Evolutionary conservation across 2,113 vertebrate species (phyloP).

Genomic region (Daboia siamensis): DNA sequence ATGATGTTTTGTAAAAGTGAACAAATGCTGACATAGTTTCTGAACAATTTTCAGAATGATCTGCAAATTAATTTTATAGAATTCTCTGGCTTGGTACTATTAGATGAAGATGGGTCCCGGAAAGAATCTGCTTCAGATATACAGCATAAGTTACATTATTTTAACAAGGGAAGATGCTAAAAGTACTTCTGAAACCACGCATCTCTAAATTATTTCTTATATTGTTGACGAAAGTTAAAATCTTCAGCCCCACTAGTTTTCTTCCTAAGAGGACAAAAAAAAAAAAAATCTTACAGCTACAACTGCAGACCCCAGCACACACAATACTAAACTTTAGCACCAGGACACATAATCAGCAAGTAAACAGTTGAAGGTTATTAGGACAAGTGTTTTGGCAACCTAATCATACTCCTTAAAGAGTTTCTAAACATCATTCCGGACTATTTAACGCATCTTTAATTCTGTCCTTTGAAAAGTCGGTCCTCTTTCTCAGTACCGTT

Average conservation of each 20-base stretch:
- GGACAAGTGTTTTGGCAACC: neutral
- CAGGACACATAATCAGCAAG: neutral
- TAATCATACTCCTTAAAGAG: neutral
- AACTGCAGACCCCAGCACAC: neutral
- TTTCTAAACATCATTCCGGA: fast-evolving
- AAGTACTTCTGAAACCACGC: neutral
- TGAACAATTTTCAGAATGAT: neutral
- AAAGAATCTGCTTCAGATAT: neutral
- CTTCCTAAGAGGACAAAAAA: neutral
- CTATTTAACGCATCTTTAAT: neutral
- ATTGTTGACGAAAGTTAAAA: neutral
- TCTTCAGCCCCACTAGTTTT: neutral
- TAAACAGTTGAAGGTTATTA: neutral
- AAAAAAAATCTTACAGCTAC: neutral
- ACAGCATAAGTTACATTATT: neutral
- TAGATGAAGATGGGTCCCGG: neutral
- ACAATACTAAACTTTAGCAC: neutral
- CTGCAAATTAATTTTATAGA: neutral
- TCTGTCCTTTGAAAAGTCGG: fast-evolving
- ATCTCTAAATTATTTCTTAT: neutral
- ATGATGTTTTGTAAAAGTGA: neutral
- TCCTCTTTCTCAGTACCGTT: neutral
- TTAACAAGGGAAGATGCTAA: neutral
- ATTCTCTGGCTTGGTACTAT: neutral
- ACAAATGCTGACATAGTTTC: neutral